These are phyloP conservation scores for Pollicipes pollicipes DNA, from an alignment of 1,140 invertebrate species.

Conservation along the genomic window DNA sequence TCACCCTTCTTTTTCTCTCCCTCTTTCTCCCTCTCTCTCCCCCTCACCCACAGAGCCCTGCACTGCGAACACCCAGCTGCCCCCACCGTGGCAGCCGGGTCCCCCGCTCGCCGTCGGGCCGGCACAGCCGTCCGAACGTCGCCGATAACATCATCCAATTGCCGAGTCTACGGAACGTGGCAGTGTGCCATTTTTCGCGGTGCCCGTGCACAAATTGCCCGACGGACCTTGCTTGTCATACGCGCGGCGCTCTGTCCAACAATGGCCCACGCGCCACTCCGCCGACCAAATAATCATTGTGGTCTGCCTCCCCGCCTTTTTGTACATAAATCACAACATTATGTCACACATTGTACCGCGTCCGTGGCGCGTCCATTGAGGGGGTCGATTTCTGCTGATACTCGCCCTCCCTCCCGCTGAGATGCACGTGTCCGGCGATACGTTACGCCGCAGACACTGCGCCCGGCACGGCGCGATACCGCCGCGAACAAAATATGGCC, in stretches of 20 bases:
- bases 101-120: too few species aligned
- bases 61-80: too few species aligned
- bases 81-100: too few species aligned
- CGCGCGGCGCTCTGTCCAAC: neutral
- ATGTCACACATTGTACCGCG: neutral
- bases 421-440: neutral
- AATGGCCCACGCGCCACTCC: neutral
- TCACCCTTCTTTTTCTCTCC: too few species aligned
- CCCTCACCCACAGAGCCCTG: too few species aligned
- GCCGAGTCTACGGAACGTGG: too few species aligned
- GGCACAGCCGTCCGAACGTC: neutral
- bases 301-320: neutral
- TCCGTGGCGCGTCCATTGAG: neutral
- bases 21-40: too few species aligned
- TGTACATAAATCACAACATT: constrained; percentile 2
- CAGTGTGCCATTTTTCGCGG: neutral
- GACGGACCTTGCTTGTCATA: too few species aligned
- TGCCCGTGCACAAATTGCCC: neutral
- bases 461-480: neutral
- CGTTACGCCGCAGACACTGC: neutral
- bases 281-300: neutral
- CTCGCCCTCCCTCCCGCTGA: neutral
- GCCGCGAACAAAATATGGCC: neutral
- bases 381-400: neutral
- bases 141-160: neutral